Evolutionary conservation across 2,113 vertebrate genomes (phyloP).

Genomic region (Synchiropus splendidus): DNA sequence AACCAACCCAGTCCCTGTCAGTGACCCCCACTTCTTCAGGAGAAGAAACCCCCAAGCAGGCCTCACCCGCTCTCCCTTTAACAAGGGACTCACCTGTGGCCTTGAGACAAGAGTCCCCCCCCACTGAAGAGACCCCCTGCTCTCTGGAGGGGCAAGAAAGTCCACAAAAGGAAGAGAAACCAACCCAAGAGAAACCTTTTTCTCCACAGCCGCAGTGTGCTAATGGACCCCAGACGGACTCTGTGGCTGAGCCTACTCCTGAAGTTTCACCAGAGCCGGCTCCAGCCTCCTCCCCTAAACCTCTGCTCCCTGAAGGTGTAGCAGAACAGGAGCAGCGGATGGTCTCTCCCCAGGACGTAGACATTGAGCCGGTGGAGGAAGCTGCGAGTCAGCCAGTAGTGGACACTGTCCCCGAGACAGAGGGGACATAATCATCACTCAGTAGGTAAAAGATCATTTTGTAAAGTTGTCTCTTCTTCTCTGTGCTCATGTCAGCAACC

Average conservation of each 20-base stretch:
- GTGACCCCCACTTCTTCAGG: constrained; percentile 16
- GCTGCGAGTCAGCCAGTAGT: constrained; percentile 96
- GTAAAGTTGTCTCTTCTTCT: constrained; percentile 97
- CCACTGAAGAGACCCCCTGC: constrained; percentile 70
- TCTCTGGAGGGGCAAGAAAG: constrained; percentile 66
- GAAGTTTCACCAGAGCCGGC: constrained; percentile 17
- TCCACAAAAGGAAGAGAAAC: constrained; percentile 26
- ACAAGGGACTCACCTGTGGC: constrained; percentile 71
- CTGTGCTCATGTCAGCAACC: constrained; percentile 92
- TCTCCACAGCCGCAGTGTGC: constrained; percentile 62
- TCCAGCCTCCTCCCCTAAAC: constrained; percentile 15
- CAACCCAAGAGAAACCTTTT: constrained; percentile 20
- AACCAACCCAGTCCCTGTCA: constrained; percentile 7
- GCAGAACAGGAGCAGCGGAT: constrained; percentile 63
- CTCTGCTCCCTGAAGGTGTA: constrained; percentile 39
- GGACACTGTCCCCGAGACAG: constrained; percentile 98
- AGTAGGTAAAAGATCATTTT: constrained; percentile 99
- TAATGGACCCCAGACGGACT: constrained; percentile 80
- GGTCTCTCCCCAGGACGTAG: constrained; percentile 73
- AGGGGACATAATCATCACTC: constrained; percentile 99
- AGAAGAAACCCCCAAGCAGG: constrained; percentile 16
- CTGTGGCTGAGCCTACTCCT: constrained; percentile 31
- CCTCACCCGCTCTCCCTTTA: too few relatives aligned
- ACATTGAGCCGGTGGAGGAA: constrained; percentile 86
- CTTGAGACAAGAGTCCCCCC: constrained; percentile 71